These are phyloP conservation scores for Corythornis leucogaster DNA, from an alignment of 2,797 vertebrate genomes.

Conservation along the genomic window DNA sequence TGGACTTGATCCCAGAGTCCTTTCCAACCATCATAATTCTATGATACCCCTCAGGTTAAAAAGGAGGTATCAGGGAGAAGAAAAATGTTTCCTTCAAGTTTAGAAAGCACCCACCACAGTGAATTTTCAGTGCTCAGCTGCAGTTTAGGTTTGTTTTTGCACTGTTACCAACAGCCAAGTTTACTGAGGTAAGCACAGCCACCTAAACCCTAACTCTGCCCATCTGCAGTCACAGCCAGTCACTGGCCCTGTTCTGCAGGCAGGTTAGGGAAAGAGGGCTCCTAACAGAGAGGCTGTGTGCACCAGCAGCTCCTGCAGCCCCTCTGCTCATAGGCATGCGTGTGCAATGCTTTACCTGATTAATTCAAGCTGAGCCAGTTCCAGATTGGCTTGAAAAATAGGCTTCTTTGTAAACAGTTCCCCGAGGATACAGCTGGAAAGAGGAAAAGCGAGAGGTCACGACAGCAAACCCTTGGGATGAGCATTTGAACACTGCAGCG, in stretches of 20 bases:
- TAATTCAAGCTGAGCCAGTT: constrained; percentile 96
- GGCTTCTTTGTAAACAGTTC: constrained; percentile 98
- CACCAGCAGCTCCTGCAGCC: constrained; percentile 1
- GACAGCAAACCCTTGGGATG: constrained; percentile 51
- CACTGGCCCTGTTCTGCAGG: not conserved
- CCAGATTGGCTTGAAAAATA: constrained; percentile 99
- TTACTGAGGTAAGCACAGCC: not conserved
- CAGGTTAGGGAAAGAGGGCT: constrained; percentile 3
- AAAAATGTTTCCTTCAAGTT: not conserved
- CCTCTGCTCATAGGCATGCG: constrained; percentile 24
- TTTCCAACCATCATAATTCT: no score
- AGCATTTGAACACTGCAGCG: not conserved
- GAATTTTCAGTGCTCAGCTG: fast-evolving
- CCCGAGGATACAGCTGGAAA: constrained; percentile 93
- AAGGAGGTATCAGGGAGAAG: not conserved
- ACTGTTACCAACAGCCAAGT: not conserved
- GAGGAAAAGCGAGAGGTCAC: constrained; percentile 70
- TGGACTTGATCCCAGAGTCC: no score
- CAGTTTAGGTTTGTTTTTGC: not conserved
- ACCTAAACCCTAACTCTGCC: not conserved
- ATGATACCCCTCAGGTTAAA: not conserved
- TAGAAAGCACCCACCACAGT: fast-evolving
- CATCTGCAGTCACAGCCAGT: not conserved
- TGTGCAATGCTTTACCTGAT: constrained; percentile 87
- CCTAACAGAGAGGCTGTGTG: not conserved